Conservation (phyloP, 2,113 vertebrate genomes). For the Mobula hypostoma region DNA sequence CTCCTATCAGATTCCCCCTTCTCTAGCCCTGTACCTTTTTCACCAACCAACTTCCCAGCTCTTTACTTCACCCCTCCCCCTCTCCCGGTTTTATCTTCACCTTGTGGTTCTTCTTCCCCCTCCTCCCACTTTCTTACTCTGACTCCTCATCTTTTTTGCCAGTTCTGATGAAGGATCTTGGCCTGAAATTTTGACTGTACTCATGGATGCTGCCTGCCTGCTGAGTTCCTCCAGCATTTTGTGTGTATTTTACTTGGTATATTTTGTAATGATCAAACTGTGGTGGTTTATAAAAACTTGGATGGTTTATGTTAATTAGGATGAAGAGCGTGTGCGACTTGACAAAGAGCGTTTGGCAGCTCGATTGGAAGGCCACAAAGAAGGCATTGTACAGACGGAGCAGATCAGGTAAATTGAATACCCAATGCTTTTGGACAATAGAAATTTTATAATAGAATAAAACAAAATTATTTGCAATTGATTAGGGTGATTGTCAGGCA, state of each 20-base stretch:
- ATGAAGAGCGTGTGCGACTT: slow-evolving; percentile 95
- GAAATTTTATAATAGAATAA: not conserved
- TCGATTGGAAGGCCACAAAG: slow-evolving; percentile 93
- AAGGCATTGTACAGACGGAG: slow-evolving; percentile 94
- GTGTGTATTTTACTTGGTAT: not conserved
- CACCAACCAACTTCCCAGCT: no score
- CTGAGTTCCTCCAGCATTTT: no score
- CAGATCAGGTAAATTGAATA: slow-evolving; percentile 78
- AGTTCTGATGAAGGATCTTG: no score
- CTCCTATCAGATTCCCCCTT: no score
- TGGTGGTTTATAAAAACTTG: not conserved
- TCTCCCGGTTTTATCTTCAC: no score
- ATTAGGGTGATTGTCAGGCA: not conserved
- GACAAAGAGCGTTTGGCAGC: slow-evolving; percentile 98
- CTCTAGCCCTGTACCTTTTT: no score
- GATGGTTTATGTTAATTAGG: slow-evolving; percentile 54
- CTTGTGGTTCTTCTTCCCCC: no score
- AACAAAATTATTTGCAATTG: not conserved
- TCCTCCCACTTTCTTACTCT: no score
- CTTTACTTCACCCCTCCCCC: no score
- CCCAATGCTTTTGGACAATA: not conserved
- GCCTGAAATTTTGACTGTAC: no score
- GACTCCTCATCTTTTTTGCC: no score
- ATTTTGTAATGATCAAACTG: not conserved
- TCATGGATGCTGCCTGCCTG: no score